Conservation (phyloP, 1,140 invertebrate genomes). For the Heliconius melpomene region DNA sequence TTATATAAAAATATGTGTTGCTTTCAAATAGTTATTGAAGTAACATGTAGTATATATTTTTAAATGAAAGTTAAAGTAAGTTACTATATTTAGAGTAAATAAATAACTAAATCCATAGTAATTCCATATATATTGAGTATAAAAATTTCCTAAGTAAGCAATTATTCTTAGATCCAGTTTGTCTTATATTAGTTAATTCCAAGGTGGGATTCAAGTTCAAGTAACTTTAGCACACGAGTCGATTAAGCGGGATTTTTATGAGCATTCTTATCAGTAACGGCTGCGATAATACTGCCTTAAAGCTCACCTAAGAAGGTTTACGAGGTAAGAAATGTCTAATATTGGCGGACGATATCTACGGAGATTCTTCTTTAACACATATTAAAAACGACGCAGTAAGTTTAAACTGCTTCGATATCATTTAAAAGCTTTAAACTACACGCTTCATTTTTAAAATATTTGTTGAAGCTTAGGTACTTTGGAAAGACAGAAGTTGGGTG, state of each 20-base stretch:
- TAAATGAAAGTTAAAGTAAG: too few species aligned
- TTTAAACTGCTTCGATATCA: background rate
- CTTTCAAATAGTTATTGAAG: too few species aligned
- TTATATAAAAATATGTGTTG: background rate
- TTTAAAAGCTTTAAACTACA: background rate
- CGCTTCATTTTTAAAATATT: background rate
- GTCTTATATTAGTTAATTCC: background rate
- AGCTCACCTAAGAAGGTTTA: slow-evolving; percentile 32
- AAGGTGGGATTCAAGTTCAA: background rate
- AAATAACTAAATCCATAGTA: too few species aligned
- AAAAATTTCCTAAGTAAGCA: too few species aligned
- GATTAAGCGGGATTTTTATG: slow-evolving; percentile 39
- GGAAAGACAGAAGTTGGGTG: too few species aligned
- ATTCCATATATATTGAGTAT: too few species aligned
- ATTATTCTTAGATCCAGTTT: too few species aligned
- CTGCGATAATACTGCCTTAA: slow-evolving; percentile 35
- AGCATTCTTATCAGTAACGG: slow-evolving; percentile 34
- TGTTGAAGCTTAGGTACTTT: background rate
- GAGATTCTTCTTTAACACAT: slow-evolving; percentile 14
- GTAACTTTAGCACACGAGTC: slow-evolving; percentile 21
- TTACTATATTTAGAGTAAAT: too few species aligned
- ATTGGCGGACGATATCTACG: slow-evolving; percentile 9
- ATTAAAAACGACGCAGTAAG: background rate
- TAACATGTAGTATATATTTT: too few species aligned
- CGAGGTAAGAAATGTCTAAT: slow-evolving; percentile 36